phyloP scores from a whole-genome alignment of 2,797 vertebrate genomes.

The Poecilia wingei region DNA sequence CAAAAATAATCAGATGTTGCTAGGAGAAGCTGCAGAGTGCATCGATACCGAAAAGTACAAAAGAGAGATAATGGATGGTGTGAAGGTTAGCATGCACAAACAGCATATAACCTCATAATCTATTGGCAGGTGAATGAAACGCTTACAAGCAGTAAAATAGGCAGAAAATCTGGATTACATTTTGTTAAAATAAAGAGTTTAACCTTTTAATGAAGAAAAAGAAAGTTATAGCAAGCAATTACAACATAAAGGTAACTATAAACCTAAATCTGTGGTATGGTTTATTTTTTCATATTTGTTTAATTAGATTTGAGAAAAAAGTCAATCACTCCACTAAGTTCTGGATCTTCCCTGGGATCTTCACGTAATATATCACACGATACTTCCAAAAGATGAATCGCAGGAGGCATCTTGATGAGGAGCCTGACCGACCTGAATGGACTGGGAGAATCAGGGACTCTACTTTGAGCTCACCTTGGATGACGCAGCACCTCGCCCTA shows the following conservation, averaged over 20 bases:
- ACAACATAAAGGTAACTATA: not conserved
- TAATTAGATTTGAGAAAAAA: not conserved
- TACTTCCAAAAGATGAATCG: not conserved
- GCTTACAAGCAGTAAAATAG: not conserved
- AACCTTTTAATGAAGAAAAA: not conserved
- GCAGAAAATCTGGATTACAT: not conserved
- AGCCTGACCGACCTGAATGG: too few relatives aligned
- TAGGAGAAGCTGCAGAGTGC: constrained; percentile 2
- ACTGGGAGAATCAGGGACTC: too few relatives aligned
- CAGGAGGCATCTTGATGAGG: not conserved
- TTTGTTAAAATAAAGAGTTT: not conserved
- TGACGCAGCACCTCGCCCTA: too few relatives aligned
- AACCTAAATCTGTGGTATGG: not conserved
- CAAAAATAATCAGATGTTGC: constrained; percentile 30
- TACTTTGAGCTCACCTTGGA: too few relatives aligned
- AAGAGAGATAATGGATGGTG: constrained; percentile 14
- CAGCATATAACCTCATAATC: not conserved
- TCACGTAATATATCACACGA: not conserved
- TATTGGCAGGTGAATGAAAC: constrained; percentile 1
- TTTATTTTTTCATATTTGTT: not conserved
- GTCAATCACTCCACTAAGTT: not conserved
- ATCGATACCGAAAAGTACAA: constrained; percentile 10
- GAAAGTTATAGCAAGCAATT: not conserved
- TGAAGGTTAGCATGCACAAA: not conserved
- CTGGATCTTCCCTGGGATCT: not conserved